phyloP scores from a whole-genome alignment of 2,113 vertebrate genomes.

The Toxotes jaculatrix region DNA sequence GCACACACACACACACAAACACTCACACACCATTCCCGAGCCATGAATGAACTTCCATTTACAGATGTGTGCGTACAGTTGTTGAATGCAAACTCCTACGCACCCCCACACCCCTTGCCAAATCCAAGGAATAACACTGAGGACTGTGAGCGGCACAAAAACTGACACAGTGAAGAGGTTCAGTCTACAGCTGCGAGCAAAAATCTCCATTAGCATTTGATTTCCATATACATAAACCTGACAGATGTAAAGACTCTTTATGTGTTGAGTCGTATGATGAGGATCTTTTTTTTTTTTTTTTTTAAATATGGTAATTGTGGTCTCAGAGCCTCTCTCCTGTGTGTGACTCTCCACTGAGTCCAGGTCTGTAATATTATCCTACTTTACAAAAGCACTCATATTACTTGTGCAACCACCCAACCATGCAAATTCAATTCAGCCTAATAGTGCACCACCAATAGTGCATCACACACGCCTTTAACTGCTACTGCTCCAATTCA shows the following conservation, averaged over 20 bases:
- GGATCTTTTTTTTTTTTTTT: neutral
- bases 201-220: neutral
- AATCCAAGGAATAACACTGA: neutral
- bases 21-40: neutral
- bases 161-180: neutral
- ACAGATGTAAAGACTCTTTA: slow-evolving; percentile 16
- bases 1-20: no score
- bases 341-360: slow-evolving; percentile 6
- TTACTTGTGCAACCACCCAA: slow-evolving; percentile 55
- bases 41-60: no score
- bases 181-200: neutral
- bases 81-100: neutral
- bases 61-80: neutral
- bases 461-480: slow-evolving; percentile 66
- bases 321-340: neutral
- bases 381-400: slow-evolving; percentile 64
- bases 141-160: neutral
- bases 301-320: slow-evolving; percentile 30
- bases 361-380: slow-evolving; percentile 46
- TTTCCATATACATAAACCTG: neutral
- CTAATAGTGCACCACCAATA: slow-evolving; percentile 70
- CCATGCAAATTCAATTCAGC: slow-evolving; percentile 71
- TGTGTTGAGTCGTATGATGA: neutral
- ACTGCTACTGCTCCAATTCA: slow-evolving; percentile 68
- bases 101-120: neutral